A percentile compares a stretch with the other conserved stretches of the same genome.
Evolutionary conservation across 2,888 invertebrate genomes (phyloP).

Genomic region (Nymphalis c-album): DNA sequence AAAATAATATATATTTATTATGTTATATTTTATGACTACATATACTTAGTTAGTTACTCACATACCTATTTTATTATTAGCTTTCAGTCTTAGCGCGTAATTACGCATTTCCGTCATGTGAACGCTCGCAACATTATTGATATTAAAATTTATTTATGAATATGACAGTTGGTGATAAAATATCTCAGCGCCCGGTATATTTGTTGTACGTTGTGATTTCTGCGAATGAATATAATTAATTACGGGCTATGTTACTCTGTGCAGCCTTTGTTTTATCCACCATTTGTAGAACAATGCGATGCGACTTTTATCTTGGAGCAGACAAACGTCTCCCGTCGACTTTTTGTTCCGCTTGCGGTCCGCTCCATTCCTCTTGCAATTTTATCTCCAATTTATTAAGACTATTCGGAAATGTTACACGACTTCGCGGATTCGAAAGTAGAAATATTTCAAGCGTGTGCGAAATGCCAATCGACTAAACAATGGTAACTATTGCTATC

Average conservation of each 20-base stretch:
- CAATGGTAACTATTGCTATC: conserved; percentile 41
- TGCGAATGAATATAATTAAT: conserved; percentile 75
- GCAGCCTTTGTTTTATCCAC: conserved; percentile 68
- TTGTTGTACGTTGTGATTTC: conserved; percentile 67
- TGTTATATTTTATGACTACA: background rate
- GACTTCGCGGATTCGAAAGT: conserved; percentile 45
- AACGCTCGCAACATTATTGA: conserved; percentile 38
- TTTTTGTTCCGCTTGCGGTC: conserved; percentile 54
- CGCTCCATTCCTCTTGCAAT: conserved; percentile 44
- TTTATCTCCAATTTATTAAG: conserved; percentile 61
- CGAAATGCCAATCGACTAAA: conserved; percentile 45
- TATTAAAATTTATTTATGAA: conserved; percentile 63
- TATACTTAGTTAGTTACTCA: conserved; percentile 13
- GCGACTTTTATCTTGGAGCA: conserved; percentile 67
- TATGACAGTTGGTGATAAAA: conserved; percentile 66
- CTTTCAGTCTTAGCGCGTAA: conserved; percentile 27
- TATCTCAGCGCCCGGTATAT: conserved; percentile 58
- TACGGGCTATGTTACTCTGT: conserved; percentile 61
- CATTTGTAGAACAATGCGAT: conserved; percentile 75
- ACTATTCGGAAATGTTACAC: conserved; percentile 53
- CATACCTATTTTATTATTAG: conserved; percentile 23
- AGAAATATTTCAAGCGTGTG: conserved; percentile 52
- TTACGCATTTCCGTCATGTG: conserved; percentile 47
- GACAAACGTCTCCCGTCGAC: conserved; percentile 61
- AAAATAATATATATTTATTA: background rate